Evolutionary conservation across 2,797 vertebrate species (phyloP).

Genomic region (Glossophaga mutica): DNA sequence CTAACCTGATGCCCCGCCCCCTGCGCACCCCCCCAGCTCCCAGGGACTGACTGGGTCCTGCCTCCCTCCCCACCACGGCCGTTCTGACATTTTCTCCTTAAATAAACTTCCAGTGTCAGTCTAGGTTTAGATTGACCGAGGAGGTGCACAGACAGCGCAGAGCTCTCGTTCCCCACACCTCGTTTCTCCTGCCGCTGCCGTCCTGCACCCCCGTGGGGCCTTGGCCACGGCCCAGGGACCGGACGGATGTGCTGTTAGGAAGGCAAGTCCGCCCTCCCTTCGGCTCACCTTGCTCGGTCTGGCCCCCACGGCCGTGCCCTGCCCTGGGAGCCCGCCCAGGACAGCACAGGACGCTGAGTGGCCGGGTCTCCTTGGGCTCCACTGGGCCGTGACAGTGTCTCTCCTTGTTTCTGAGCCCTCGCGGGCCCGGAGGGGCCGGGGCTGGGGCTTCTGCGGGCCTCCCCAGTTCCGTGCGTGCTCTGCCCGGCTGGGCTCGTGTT

Average conservation of each 20-base stretch:
- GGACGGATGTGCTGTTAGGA: fast-evolving
- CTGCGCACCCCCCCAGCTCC: neutral
- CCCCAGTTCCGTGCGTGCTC: neutral
- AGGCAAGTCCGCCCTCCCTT: neutral
- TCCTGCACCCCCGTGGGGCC: no score
- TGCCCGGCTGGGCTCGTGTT: neutral
- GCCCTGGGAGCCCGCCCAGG: neutral
- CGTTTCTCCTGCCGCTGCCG: neutral
- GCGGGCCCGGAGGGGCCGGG: neutral
- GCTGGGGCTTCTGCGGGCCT: neutral
- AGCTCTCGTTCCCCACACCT: neutral
- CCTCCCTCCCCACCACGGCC: neutral
- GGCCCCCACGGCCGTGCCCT: neutral
- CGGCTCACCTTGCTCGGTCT: neutral
- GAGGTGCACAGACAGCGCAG: neutral
- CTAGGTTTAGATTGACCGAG: neutral
- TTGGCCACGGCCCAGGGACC: neutral
- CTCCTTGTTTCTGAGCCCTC: neutral
- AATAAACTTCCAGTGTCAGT: neutral
- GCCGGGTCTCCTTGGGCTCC: neutral
- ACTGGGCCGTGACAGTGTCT: neutral
- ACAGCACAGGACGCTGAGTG: fast-evolving
- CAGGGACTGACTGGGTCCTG: neutral
- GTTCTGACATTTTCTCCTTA: neutral
- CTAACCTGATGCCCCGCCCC: neutral